Evolutionary conservation across 2,888 invertebrate genomes (phyloP).

Genomic region (Andrena fulva): DNA sequence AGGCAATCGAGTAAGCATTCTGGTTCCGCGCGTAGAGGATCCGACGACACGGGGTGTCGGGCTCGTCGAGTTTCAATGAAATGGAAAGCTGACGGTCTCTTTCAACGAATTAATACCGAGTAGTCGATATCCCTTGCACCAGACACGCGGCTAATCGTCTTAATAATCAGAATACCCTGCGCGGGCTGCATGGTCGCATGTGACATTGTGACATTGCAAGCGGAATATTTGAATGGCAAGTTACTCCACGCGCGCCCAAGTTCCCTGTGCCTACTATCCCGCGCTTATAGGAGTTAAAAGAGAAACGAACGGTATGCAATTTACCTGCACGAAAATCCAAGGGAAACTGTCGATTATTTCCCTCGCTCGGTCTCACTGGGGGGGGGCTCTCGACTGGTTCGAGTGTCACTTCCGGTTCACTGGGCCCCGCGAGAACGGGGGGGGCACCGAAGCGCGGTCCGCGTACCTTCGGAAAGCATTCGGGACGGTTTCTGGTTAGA

Average conservation of each 20-base stretch:
- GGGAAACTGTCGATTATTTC: not conserved
- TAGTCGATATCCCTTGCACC: too few relatives aligned
- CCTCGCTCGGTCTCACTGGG: constrained; percentile 14
- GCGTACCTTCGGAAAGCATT: constrained; percentile 12
- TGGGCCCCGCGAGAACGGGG: not conserved
- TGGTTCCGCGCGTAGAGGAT: constrained; percentile 11
- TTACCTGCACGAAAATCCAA: constrained; percentile 30
- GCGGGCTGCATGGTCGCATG: too few relatives aligned
- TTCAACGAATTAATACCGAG: not conserved
- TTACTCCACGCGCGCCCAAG: not conserved
- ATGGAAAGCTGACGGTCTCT: not conserved
- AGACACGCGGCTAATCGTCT: too few relatives aligned
- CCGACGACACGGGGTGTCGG: not conserved
- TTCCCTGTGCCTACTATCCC: not conserved
- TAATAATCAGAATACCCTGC: too few relatives aligned
- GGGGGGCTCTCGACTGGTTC: not conserved
- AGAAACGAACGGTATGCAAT: not conserved
- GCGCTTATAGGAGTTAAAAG: not conserved
- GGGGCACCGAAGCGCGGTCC: constrained; percentile 4
- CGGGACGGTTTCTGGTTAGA: constrained; percentile 33
- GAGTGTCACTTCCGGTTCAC: constrained; percentile 53
- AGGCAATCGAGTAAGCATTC: not conserved
- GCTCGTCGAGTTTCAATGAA: not conserved
- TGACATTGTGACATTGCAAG: too few relatives aligned
- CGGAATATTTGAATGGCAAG: too few relatives aligned